Conservation (phyloP, 2,797 vertebrate species). For the Aplochiton taeniatus region DNA sequence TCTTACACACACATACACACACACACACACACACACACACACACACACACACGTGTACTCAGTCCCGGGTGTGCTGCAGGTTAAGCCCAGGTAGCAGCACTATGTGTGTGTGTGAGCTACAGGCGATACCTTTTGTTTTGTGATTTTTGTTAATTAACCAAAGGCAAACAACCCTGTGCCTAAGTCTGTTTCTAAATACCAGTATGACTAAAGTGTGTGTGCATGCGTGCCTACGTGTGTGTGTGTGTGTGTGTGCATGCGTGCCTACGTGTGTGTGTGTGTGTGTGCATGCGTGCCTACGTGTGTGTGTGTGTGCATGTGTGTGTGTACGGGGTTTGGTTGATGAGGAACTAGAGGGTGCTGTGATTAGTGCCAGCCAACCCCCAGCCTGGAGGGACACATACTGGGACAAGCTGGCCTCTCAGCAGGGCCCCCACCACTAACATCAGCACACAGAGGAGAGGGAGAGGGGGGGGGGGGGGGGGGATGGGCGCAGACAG, state of each 20-base stretch:
- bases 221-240: not conserved
- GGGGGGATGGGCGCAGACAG: slow-evolving; percentile 3
- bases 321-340: slow-evolving; percentile 3
- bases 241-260: slow-evolving; percentile 3
- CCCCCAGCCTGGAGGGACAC: slow-evolving; percentile 42
- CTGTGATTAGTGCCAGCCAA: slow-evolving; percentile 60
- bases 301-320: slow-evolving; percentile 9
- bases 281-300: not conserved
- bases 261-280: not conserved
- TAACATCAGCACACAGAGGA: not conserved
- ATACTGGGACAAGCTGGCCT: slow-evolving; percentile 57
- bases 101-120: not conserved
- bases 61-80: not conserved
- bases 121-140: too few relatives aligned
- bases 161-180: too few relatives aligned
- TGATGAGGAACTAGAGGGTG: slow-evolving; percentile 25
- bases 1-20: not conserved
- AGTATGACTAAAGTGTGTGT: not conserved
- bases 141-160: too few relatives aligned
- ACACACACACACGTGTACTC: slow-evolving; percentile 9
- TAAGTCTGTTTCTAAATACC: too few relatives aligned
- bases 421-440: slow-evolving; percentile 18
- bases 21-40: slow-evolving; percentile 26
- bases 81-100: slow-evolving; percentile 9
- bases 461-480: not conserved